Evolutionary conservation across 2,797 vertebrate genomes (phyloP).

Genomic region (Alectoris magna): DNA sequence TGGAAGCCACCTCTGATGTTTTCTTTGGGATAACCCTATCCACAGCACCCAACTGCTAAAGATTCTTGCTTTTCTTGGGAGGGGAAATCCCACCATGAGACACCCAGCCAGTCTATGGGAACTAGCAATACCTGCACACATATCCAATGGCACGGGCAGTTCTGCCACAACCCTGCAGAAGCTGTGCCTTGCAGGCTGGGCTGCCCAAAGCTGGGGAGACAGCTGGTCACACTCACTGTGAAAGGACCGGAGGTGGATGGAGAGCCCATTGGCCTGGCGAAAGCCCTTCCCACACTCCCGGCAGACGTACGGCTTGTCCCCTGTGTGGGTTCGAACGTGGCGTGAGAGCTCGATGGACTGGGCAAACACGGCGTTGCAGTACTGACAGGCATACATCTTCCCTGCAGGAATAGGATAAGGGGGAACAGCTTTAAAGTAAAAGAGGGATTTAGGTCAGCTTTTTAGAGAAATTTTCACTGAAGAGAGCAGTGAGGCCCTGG

Average conservation of each 20-base stretch:
- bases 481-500: no score
- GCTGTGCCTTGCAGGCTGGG: accelerated
- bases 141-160: background rate
- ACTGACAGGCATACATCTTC: slow-evolving; percentile 93
- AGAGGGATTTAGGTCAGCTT: no score
- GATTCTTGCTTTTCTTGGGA: background rate
- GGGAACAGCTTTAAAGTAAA: no score
- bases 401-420: slow-evolving; percentile 72
- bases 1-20: background rate
- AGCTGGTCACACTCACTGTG: slow-evolving; percentile 83
- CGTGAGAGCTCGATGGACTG: slow-evolving; percentile 91
- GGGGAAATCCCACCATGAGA: background rate
- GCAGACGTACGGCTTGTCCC: slow-evolving; percentile 91
- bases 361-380: slow-evolving; percentile 89
- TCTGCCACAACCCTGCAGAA: background rate
- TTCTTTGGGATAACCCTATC: background rate
- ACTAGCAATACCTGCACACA: background rate
- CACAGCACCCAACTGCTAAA: background rate
- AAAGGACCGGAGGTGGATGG: slow-evolving; percentile 89
- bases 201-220: background rate
- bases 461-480: no score
- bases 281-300: slow-evolving; percentile 92
- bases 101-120: background rate
- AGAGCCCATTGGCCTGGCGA: slow-evolving; percentile 91
- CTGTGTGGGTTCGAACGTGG: slow-evolving; percentile 90